Conservation (phyloP, 2,888 invertebrate species). For the Caenorhabditis sp. region DNA sequence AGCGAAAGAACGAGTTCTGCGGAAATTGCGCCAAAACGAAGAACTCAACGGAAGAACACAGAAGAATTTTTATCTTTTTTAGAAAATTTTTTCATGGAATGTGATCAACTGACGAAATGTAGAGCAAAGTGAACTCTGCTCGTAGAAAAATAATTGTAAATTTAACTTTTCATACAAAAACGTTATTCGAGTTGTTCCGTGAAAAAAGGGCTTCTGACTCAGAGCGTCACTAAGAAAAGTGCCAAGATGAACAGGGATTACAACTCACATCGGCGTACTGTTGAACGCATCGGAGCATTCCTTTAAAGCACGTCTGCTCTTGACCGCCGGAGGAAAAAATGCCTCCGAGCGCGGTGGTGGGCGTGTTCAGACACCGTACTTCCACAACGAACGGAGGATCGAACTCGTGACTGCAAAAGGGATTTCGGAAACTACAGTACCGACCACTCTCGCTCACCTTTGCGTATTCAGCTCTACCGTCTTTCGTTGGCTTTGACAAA, state of each 20-base stretch:
- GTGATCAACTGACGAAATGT: no score
- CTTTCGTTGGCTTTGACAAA: slow-evolving; percentile 62
- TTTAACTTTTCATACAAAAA: no score
- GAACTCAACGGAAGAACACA: no score
- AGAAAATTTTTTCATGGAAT: no score
- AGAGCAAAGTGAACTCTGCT: no score
- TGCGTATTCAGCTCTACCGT: slow-evolving; percentile 64
- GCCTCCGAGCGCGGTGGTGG: slow-evolving; percentile 2
- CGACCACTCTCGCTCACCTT: slow-evolving; percentile 11
- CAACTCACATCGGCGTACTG: slow-evolving; percentile 65
- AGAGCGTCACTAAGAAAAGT: neutral
- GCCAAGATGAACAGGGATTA: neutral
- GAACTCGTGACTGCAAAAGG: slow-evolving; percentile 59
- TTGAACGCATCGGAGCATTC: slow-evolving; percentile 69
- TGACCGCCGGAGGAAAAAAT: slow-evolving; percentile 2
- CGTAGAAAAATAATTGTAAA: no score
- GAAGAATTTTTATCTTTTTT: no score
- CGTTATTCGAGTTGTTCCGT: no score
- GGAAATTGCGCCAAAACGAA: no score
- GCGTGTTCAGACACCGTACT: slow-evolving; percentile 59
- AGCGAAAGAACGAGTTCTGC: no score
- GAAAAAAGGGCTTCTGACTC: no score
- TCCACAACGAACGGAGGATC: slow-evolving; percentile 71
- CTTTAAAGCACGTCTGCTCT: slow-evolving; percentile 68
- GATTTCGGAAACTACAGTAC: neutral